phyloP scores from a whole-genome alignment of 2,888 invertebrate species.

The Hyposoter didymator region DNA sequence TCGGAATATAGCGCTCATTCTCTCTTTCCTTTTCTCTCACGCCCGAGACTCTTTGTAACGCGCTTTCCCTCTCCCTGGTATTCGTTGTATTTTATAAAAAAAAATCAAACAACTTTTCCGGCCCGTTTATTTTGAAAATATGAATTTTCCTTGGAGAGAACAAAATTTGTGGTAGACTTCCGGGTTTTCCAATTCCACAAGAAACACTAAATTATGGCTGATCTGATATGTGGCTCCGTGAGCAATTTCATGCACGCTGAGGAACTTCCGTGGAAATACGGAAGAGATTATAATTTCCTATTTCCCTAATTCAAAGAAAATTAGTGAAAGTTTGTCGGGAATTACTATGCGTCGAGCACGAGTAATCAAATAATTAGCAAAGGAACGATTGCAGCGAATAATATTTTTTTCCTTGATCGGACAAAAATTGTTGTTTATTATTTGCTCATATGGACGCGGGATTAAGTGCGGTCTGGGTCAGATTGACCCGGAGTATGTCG shows the following conservation, averaged over 20 bases:
- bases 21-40: slow-evolving; percentile 46
- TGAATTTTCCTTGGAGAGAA: not conserved
- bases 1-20: slow-evolving; percentile 20
- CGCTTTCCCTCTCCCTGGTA: not conserved
- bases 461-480: too few relatives aligned
- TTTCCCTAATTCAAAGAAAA: slow-evolving; percentile 5
- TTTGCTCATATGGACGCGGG: not conserved
- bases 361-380: not conserved
- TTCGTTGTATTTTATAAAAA: not conserved
- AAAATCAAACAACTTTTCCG: not conserved
- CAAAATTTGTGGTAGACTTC: slow-evolving; percentile 46
- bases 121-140: not conserved
- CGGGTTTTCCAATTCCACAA: slow-evolving; percentile 30
- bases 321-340: not conserved
- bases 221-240: not conserved
- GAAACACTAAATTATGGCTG: slow-evolving; percentile 13
- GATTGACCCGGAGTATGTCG: too few relatives aligned
- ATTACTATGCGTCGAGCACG: not conserved
- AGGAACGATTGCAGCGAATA: not conserved
- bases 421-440: not conserved
- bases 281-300: slow-evolving; percentile 13
- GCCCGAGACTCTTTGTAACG: slow-evolving; percentile 43
- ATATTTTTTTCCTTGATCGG: not conserved
- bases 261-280: slow-evolving; percentile 10
- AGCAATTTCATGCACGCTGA: not conserved